Conservation (phyloP, 2,888 invertebrate genomes). For the Chironomus tentans region DNA sequence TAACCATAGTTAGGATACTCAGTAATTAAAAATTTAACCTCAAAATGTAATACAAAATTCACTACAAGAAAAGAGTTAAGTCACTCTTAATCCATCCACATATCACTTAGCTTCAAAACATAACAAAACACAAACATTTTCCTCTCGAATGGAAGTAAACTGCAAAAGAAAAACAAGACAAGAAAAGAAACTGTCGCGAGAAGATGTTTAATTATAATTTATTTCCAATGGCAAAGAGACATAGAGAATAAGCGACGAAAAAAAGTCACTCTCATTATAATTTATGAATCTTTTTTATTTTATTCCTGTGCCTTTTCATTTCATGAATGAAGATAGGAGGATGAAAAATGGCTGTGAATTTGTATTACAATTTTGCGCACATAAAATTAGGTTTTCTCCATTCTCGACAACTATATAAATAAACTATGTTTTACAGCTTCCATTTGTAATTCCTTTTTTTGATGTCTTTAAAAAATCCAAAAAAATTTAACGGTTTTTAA, state of each 20-base stretch:
- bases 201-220: conserved; percentile 19
- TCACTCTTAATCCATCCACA: too few species aligned
- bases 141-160: too few species aligned
- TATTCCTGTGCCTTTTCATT: neutral
- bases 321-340: neutral
- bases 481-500: too few species aligned
- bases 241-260: neutral
- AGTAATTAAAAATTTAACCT: too few species aligned
- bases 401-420: neutral
- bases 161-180: neutral
- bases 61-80: too few species aligned
- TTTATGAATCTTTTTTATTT: neutral
- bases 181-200: conserved; percentile 3
- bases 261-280: neutral
- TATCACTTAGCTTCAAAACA: too few species aligned
- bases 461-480: too few species aligned
- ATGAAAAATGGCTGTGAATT: neutral
- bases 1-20: too few species aligned
- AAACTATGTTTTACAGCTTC: too few species aligned
- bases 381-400: neutral
- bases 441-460: too few species aligned
- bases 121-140: too few species aligned
- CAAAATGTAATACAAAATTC: too few species aligned
- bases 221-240: conserved; percentile 14
- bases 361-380: neutral